Conservation (phyloP, 1,140 invertebrate genomes). For the Drosophila arawakana region DNA sequence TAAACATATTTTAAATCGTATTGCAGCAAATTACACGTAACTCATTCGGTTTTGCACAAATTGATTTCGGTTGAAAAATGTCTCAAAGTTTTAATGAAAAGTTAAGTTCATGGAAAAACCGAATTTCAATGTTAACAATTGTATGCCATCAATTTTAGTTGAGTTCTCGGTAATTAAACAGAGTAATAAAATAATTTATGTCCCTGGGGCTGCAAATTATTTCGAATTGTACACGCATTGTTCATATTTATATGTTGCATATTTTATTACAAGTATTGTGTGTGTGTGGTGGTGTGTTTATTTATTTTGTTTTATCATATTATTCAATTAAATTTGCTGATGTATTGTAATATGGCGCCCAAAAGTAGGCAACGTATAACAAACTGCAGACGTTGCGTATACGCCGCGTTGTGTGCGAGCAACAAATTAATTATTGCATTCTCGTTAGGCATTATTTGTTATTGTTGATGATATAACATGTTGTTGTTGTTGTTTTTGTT, state of each 20-base stretch:
- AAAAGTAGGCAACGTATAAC: conserved; percentile 20
- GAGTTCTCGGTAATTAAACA: too few species aligned
- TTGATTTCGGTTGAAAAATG: too few species aligned
- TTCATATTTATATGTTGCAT: background rate
- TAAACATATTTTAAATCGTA: too few species aligned
- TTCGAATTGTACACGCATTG: background rate
- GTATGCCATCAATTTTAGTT: too few species aligned
- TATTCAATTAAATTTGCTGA: conserved; percentile 16
- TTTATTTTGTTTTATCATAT: background rate
- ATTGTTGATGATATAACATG: conserved; percentile 1
- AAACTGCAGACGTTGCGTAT: conserved; percentile 22
- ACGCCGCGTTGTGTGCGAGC: conserved; percentile 19
- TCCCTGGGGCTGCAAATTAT: background rate
- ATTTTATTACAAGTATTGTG: background rate
- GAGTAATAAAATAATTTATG: too few species aligned
- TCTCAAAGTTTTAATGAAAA: too few species aligned
- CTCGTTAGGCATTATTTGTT: conserved; percentile 31
- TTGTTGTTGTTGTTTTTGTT: conserved; percentile 11
- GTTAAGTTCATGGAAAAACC: too few species aligned
- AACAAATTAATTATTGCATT: conserved; percentile 43
- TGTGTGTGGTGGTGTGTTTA: background rate
- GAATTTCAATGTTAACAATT: too few species aligned
- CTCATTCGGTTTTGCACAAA: too few species aligned
- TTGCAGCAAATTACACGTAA: too few species aligned
- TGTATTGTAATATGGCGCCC: background rate